Evolutionary conservation across 2,888 invertebrate genomes (phyloP), one percentile per base, ranked within the genome.

Genomic region (Dryobotodes eremita): DNA sequence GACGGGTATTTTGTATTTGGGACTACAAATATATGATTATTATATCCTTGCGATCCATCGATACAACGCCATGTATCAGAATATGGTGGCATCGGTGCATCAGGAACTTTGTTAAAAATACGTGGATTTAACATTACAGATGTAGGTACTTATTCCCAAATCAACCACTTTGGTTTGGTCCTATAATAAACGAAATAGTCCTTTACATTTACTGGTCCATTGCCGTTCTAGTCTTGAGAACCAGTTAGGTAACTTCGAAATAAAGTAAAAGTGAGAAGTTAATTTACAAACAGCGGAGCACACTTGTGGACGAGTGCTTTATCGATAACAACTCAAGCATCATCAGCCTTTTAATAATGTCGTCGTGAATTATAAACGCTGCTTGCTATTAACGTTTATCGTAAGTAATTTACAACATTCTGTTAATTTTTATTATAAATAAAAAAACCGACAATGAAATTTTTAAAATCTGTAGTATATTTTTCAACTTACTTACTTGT

Each of bases 311-410:
- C 20, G 71, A 90, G 89, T 86, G 88, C 75, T 85, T 87, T 85
- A 88, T 87, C 85, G 83, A 88, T 88, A 89, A 86, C 84, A 83
- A 62, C 66, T 89, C 85, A 82, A 91, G 89, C 72, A 79, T 82
- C 86, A 85, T 89, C 73, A 62, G n/a, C 65, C 46, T 65, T 75
- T 77, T 75, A 72, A 78, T 72, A 70, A 59, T 26, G 17, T 55
- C 55, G 62, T 59, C 46, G 65, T 48, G 42, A 42, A 75, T 62
- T 61, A 42, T 61, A 66, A 75, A 20, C n/a, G 5, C 31, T 15
- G 48, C 23, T 68, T 15, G 48, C 23, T 68, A 26, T 50, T 4
- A 48, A 31, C 13, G 26, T 26, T 26, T 26, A 48, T 7, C 48
- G 26, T 17, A 26, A 13, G 20, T 23, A 31, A 20, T 48, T 48